These are phyloP conservation scores for Caenorhabditis briggsae DNA, from an alignment of 1,140 invertebrate species.

Conservation along the genomic window DNA sequence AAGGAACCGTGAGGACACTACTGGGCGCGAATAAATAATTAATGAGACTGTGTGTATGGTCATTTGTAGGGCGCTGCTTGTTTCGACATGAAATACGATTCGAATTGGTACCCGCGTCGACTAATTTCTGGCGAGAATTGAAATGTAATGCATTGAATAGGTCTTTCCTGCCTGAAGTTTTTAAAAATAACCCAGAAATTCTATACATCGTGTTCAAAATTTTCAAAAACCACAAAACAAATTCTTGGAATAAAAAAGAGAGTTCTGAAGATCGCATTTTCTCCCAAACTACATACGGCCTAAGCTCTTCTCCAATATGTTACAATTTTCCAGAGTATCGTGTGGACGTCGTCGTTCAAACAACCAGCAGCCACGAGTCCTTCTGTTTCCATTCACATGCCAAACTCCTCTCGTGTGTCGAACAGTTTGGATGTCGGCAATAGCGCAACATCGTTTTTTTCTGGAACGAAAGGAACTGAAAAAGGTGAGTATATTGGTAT, in stretches of 20 bases:
- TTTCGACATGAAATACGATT: slow-evolving; percentile 51
- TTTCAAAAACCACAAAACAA: too few relatives aligned
- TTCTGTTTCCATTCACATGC: slow-evolving; percentile 38
- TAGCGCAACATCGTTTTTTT: slow-evolving; percentile 37
- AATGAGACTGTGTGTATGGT: slow-evolving; percentile 53
- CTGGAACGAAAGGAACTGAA: slow-evolving; percentile 49
- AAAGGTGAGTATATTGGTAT: neutral
- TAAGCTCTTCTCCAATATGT: neutral
- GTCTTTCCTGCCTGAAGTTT: too few relatives aligned
- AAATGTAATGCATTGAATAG: neutral
- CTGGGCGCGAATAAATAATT: slow-evolving; percentile 49
- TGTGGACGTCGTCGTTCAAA: slow-evolving; percentile 40
- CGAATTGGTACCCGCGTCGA: slow-evolving; percentile 1
- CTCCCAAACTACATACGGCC: too few relatives aligned
- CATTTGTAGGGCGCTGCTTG: slow-evolving; percentile 10
- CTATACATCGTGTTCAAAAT: too few relatives aligned
- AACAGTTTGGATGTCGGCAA: slow-evolving; percentile 47
- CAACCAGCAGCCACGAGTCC: slow-evolving; percentile 10
- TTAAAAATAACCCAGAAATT: too few relatives aligned
- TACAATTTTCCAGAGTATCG: slow-evolving; percentile 16
- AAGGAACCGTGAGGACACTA: slow-evolving; percentile 7
- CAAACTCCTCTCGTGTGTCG: slow-evolving; percentile 34
- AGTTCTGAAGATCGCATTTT: too few relatives aligned
- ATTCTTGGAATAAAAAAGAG: too few relatives aligned
- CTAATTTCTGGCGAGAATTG: neutral